Base-by-base conservation (phyloP, 1,140 invertebrate species). In the Steinernema khuongi region DNA sequence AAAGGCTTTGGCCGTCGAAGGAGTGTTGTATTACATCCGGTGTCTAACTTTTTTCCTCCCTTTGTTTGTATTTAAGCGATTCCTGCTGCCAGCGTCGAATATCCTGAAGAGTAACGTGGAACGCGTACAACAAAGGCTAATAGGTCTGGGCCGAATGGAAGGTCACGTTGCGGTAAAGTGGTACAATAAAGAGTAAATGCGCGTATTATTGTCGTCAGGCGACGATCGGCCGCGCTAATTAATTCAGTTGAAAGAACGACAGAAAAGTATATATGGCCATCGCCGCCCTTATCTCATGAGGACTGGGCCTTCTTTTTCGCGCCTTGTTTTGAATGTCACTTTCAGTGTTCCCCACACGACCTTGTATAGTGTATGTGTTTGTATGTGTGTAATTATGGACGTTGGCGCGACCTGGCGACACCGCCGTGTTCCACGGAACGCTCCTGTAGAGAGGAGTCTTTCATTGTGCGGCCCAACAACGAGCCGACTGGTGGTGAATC, bases 1-100 rank as follows among this genome's bases (percentile, higher is more conserved):
- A 60, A 60, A 60, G 50, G 50, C 50, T 60, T 60, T 60, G 50
- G 50, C 4, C 50, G 50, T 22, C 26, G 50, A 41, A 60, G 50
- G 14, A 22, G 50, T 22, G 50, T 60, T 60, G 50, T 26, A 60
- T 60, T 60, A 60, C 50, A 60, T 60, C 50, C 50, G 50, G 50
- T 60, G 50, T 60, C 50, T 60, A 60, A 14, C 11, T 60, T 60
- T 60, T 60, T 60, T 60, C 14, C 11, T 60, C n/a, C n/a, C n/a
- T n/a, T n/a, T n/a, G n/a, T 22, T 60, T 14, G 50, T 41, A 11
- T 41, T 41, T 41, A n/a, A 11, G 36, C 36, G 36, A 7, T 11
- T 7, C 36, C 7, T 41, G 7, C 36, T 7, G n/a, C n/a, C n/a
- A n/a, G n/a, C n/a, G n/a, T n/a, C n/a, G n/a, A n/a, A n/a, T n/a